phyloP scores from a whole-genome alignment of 2,888 invertebrate species.

The Heliconius charithonia region DNA sequence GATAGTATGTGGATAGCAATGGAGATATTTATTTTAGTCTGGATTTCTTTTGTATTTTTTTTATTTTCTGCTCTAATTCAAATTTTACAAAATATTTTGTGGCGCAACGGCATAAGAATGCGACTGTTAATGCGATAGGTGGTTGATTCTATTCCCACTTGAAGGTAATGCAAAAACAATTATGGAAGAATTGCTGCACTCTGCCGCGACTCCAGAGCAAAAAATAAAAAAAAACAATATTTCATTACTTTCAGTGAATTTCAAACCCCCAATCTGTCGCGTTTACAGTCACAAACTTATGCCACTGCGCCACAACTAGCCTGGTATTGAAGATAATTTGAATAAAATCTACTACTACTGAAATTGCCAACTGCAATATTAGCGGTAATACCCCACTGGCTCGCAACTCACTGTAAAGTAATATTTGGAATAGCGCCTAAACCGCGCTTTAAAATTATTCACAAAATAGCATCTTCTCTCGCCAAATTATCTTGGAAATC shows the following conservation, averaged over 20 bases:
- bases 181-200: no score
- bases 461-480: not conserved
- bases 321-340: not conserved
- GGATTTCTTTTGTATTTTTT: not conserved
- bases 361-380: not conserved
- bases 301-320: no score
- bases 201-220: no score
- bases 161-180: no score
- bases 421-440: conserved; percentile 7
- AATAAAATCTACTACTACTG: not conserved
- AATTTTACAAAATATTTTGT: no score
- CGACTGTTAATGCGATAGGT: no score
- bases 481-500: conserved; percentile 7
- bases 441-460: not conserved
- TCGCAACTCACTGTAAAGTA: not conserved
- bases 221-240: no score
- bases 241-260: no score
- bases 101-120: no score
- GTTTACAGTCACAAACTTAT: no score
- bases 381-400: not conserved
- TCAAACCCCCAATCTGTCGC: no score
- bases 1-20: not conserved
- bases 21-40: not conserved
- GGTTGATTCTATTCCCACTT: no score
- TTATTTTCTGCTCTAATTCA: not conserved